Conservation (phyloP, 2,888 invertebrate genomes). For the Trissolcus japonicus region DNA sequence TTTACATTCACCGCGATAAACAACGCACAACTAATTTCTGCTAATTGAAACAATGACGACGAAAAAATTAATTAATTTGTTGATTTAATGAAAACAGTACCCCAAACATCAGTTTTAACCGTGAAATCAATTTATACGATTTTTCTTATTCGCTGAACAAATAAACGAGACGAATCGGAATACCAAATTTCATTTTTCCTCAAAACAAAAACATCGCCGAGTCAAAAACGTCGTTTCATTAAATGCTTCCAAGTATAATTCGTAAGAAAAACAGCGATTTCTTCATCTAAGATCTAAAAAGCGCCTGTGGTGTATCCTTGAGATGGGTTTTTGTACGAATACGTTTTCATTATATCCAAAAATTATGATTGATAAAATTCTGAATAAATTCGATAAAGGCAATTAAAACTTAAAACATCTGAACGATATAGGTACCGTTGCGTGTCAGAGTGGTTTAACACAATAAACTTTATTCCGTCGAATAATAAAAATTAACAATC, state of each 20-base stretch:
- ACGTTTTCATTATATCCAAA: slow-evolving; percentile 7
- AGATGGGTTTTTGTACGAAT: slow-evolving; percentile 7
- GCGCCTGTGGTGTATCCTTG: slow-evolving; percentile 2
- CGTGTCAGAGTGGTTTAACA: slow-evolving; percentile 4
- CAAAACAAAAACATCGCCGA: too few relatives aligned
- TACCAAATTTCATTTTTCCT: too few relatives aligned
- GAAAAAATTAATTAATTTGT: too few relatives aligned
- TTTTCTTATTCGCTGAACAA: too few relatives aligned
- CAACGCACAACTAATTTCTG: too few relatives aligned
- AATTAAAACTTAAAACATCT: slow-evolving; percentile 14
- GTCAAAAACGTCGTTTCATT: background rate
- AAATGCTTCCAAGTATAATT: background rate
- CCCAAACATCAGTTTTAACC: too few relatives aligned
- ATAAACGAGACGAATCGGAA: too few relatives aligned
- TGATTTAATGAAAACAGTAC: too few relatives aligned
- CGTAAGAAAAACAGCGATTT: background rate
- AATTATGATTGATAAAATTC: slow-evolving; percentile 17
- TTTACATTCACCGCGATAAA: background rate
- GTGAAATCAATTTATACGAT: too few relatives aligned
- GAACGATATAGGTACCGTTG: slow-evolving; percentile 37
- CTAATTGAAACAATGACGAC: too few relatives aligned
- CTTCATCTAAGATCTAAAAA: too few relatives aligned
- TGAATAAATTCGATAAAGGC: slow-evolving; percentile 13
- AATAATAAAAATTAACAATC: slow-evolving; percentile 38
- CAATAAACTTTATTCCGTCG: slow-evolving; percentile 31